Evolutionary conservation across 2,113 vertebrate genomes (phyloP).

Genomic region (Bufo gargarizans): DNA sequence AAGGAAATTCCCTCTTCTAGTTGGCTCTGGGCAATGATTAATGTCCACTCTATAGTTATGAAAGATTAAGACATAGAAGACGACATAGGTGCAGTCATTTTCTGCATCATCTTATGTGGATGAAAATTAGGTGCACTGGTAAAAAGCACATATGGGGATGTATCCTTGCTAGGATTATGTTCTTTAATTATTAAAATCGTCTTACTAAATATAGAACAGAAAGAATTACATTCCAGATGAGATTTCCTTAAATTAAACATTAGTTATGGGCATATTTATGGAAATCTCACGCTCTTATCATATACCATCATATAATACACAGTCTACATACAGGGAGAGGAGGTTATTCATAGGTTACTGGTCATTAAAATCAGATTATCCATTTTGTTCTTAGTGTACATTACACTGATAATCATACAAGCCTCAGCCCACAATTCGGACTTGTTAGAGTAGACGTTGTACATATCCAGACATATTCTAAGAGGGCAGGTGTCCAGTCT

Average conservation of each 20-base stretch:
- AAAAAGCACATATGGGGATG: not conserved
- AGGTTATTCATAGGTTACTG: not conserved
- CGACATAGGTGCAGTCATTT: not conserved
- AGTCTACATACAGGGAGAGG: not conserved
- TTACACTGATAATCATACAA: not conserved
- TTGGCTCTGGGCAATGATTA: not conserved
- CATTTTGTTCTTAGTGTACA: not conserved
- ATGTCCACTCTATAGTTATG: not conserved
- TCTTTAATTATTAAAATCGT: conserved; percentile 29
- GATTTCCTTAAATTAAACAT: conserved; percentile 21
- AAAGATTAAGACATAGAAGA: not conserved
- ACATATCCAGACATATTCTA: too few species aligned
- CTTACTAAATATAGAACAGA: conserved; percentile 35
- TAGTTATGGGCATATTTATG: conserved; percentile 5
- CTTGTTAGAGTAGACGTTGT: too few species aligned
- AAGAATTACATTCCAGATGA: conserved; percentile 18
- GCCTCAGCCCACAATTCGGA: not conserved
- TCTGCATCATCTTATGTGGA: not conserved
- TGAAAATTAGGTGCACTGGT: not conserved
- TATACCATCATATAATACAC: not conserved
- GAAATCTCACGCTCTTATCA: not conserved
- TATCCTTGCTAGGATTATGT: conserved; percentile 17
- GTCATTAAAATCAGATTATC: not conserved
- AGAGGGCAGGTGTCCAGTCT: too few species aligned
- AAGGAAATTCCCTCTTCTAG: not conserved